Percentiles rank a stretch among this genome's conserved stretches.
Conservation (phyloP, 53 echinoderm and acorn worm genomes). For the Mesocentrotus franciscanus region DNA sequence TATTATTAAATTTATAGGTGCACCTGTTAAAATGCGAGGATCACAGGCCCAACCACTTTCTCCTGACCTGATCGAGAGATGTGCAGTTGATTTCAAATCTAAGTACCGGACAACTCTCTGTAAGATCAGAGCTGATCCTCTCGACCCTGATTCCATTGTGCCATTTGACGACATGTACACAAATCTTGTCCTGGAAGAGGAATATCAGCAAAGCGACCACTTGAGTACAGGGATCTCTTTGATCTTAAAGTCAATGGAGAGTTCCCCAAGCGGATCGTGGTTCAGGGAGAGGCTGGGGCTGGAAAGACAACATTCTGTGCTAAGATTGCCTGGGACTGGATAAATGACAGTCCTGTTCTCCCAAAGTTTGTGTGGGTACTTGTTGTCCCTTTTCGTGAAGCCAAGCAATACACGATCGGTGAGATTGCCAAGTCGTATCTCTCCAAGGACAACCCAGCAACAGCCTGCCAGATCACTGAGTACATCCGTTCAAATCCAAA, state of each 20-base stretch:
- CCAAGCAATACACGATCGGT: background rate
- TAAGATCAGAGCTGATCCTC: too few species aligned
- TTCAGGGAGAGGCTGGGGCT: background rate
- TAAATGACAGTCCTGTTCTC: background rate
- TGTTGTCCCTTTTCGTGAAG: slow-evolving; percentile 19
- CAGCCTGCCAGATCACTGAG: background rate
- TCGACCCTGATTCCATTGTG: too few species aligned
- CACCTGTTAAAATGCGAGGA: too few species aligned
- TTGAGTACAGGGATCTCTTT: slow-evolving; percentile 6
- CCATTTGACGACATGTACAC: too few species aligned
- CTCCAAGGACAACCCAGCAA: background rate
- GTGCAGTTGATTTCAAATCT: too few species aligned
- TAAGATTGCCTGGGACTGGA: slow-evolving; percentile 25
- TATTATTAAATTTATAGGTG: too few species aligned
- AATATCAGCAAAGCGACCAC: too few species aligned
- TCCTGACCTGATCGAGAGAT: too few species aligned
- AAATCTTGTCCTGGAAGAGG: too few species aligned
- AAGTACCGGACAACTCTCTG: too few species aligned
- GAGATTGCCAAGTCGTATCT: background rate
- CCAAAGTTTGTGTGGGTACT: background rate
- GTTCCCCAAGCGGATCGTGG: background rate
- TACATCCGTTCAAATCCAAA: slow-evolving; percentile 27
- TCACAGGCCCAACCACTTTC: too few species aligned
- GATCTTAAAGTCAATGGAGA: background rate
- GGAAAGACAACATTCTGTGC: background rate